Percentiles rank a stretch among this genome's conserved stretches.
phyloP scores from a whole-genome alignment of 2,113 vertebrate genomes.

The Elachura formosa region DNA sequence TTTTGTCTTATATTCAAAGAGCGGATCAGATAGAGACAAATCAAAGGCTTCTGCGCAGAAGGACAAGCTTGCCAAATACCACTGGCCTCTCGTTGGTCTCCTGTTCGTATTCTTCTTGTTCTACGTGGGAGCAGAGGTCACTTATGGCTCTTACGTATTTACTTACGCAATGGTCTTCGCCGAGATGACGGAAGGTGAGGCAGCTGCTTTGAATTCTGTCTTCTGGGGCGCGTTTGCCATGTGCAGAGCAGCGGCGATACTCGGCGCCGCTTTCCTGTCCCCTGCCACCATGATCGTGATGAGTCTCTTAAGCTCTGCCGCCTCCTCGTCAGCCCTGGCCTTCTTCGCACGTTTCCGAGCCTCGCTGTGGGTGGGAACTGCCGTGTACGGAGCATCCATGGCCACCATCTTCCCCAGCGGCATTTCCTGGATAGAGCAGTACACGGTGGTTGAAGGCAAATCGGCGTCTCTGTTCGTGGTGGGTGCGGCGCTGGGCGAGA shows the following conservation, averaged over 20 bases:
- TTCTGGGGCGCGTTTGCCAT: constrained; percentile 89
- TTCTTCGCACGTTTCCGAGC: constrained; percentile 66
- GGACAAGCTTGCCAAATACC: constrained; percentile 71
- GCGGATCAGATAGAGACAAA: constrained; percentile 32
- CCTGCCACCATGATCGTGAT: constrained; percentile 87
- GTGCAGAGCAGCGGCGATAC: constrained; percentile 81
- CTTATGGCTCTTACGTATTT: constrained; percentile 88
- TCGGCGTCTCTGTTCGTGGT: constrained; percentile 81
- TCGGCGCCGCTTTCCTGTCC: constrained; percentile 77
- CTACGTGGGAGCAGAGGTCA: constrained; percentile 90
- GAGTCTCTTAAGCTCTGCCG: constrained; percentile 75
- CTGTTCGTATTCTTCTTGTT: constrained; percentile 88
- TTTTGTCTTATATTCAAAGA: constrained; percentile 74
- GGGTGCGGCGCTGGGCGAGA: constrained; percentile 87
- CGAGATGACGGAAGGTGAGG: constrained; percentile 70
- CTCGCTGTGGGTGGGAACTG: constrained; percentile 79
- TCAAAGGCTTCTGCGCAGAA: constrained; percentile 36
- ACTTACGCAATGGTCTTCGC: constrained; percentile 77
- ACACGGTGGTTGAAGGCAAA: constrained; percentile 80
- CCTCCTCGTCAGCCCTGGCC: constrained; percentile 76
- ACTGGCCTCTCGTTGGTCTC: constrained; percentile 75
- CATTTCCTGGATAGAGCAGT: constrained; percentile 92
- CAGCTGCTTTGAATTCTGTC: constrained; percentile 83
- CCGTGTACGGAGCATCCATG: constrained; percentile 87
- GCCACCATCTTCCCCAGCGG: constrained; percentile 90